Conservation (phyloP, 1,140 invertebrate species). For the Neelides sp. region DNA sequence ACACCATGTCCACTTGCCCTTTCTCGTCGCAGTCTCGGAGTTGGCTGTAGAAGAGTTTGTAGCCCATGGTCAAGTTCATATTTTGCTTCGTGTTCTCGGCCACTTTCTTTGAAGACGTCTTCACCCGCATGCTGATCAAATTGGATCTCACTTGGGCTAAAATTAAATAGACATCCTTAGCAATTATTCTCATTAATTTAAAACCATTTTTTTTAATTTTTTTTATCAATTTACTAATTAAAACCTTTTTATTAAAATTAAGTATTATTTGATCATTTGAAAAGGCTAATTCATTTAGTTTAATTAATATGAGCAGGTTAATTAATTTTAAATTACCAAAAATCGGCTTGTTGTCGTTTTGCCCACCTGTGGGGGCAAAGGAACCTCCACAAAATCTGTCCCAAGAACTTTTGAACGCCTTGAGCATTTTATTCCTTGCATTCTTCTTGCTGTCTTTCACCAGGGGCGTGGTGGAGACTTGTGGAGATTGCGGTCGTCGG, state of each 20-base stretch:
- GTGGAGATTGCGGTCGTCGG: slow-evolving; percentile 1
- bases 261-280: not conserved
- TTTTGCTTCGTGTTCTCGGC: slow-evolving; percentile 1
- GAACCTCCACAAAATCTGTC: slow-evolving; percentile 27
- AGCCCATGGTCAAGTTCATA: slow-evolving; percentile 20
- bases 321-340: slow-evolving; percentile 18
- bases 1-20: slow-evolving; percentile 19
- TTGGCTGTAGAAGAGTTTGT: slow-evolving; percentile 20
- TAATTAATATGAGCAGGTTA: not conserved
- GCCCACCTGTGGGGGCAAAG: slow-evolving; percentile 17
- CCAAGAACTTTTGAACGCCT: not conserved
- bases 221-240: not conserved
- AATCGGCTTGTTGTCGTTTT: slow-evolving; percentile 16
- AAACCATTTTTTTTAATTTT: not conserved
- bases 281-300: slow-evolving; percentile 7
- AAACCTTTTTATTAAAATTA: not conserved
- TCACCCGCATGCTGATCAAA: slow-evolving; percentile 17
- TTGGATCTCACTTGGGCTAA: slow-evolving; percentile 24
- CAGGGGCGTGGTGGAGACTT: not conserved
- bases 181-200: not conserved
- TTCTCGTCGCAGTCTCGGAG: slow-evolving; percentile 8
- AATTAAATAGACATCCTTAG: not conserved
- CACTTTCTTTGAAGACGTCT: slow-evolving; percentile 10
- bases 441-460: not conserved
- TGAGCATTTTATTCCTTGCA: not conserved